Evolutionary conservation across 1,140 invertebrate genomes (phyloP).

Genomic region (Myzus persicae): DNA sequence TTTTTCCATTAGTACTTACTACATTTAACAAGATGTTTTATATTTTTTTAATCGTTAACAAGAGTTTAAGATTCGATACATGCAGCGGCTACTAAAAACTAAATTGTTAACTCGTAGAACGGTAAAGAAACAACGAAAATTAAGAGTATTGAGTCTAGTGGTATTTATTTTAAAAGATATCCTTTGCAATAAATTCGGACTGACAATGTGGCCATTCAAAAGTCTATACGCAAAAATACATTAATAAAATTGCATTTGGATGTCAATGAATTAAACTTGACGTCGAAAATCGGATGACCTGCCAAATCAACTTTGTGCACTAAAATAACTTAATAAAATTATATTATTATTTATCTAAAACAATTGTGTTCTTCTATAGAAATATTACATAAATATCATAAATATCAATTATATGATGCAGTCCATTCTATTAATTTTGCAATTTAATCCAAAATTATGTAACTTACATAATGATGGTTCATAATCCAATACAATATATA

Average conservation of each 20-base stretch:
- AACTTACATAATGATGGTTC: not conserved
- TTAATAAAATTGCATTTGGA: not conserved
- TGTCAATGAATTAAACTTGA: not conserved
- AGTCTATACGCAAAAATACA: not conserved
- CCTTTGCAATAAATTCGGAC: not conserved
- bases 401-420: not conserved
- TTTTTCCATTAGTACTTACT: not conserved
- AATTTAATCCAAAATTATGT: not conserved
- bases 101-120: not conserved
- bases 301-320: not conserved
- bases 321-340: no score
- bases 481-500: not conserved
- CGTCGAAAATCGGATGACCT: not conserved
- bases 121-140: not conserved
- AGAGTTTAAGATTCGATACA: not conserved
- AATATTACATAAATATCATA: no score
- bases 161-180: not conserved
- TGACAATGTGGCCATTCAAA: not conserved
- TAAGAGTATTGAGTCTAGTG: not conserved
- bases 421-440: not conserved
- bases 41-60: not conserved
- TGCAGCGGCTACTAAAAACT: not conserved
- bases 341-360: not conserved
- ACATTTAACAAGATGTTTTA: not conserved
- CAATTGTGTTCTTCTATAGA: not conserved